Evolutionary conservation across 2,113 vertebrate genomes (phyloP).

Genomic region (Mixornis gularis): DNA sequence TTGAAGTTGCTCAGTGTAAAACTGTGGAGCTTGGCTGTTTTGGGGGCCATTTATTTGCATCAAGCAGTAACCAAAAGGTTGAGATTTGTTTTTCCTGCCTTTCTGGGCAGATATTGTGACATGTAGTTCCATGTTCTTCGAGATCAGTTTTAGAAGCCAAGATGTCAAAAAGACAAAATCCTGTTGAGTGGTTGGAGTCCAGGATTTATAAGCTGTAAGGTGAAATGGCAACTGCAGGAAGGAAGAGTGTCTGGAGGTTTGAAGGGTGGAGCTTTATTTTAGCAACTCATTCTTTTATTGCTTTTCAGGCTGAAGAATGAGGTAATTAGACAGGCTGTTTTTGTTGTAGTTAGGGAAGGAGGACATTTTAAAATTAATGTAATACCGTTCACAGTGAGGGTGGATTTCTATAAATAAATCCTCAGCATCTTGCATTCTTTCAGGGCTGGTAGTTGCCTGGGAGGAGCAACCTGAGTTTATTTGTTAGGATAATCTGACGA

Average conservation of each 20-base stretch:
- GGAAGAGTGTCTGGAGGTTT: constrained; percentile 9
- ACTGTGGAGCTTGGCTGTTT: background rate
- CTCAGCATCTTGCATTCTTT: background rate
- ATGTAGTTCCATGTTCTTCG: background rate
- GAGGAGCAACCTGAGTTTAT: background rate
- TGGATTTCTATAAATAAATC: constrained; percentile 15
- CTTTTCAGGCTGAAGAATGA: constrained; percentile 39
- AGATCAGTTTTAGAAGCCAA: constrained; percentile 17
- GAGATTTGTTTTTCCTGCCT: background rate
- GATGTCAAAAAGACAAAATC: constrained; percentile 15
- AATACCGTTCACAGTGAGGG: background rate
- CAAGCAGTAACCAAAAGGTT: background rate
- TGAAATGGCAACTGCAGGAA: constrained; percentile 25
- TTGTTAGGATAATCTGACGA: background rate
- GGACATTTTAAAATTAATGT: background rate
- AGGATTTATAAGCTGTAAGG: constrained; percentile 48
- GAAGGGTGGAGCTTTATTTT: constrained; percentile 49
- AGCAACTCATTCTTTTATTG: constrained; percentile 27
- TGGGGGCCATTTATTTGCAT: background rate
- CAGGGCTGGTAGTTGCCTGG: background rate
- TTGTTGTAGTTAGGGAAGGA: background rate
- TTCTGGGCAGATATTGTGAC: background rate
- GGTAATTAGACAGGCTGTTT: constrained; percentile 24
- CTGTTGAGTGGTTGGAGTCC: background rate
- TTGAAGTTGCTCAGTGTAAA: background rate